Evolutionary conservation across 1,140 invertebrate species (phyloP), one percentile per base, ranked within the genome.

Genomic region (Cherax quadricarinatus): DNA sequence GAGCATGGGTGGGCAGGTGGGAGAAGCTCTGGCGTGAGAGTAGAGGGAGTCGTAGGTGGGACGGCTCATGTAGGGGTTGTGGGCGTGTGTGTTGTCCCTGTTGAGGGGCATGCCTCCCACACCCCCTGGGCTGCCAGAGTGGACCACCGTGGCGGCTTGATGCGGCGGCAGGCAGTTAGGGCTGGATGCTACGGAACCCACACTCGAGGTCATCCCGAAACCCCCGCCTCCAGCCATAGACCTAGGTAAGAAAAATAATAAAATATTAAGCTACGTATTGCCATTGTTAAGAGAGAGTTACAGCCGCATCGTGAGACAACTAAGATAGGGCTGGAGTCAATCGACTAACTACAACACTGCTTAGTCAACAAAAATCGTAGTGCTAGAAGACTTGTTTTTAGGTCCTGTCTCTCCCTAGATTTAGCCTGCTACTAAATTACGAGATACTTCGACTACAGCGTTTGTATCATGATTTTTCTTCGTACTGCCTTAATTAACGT

Each of bases 41-140:
- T 90, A 93, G 24, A 93, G 82, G 41, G 92, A 84, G 73, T 93
- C 92, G 75, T 93, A 93, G 18, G 88, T 62, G 30, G 92, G 79
- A 51, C 87, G 92, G 41, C 51, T 79, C 92, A 93, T 93, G 92
- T 93, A 93, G 7, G 80, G 90, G 85, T 91, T 91, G 92, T 93
- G 89, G 92, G 85, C 82, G 82, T 91, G 92, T 1, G 78, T 18
- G 62, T 87, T 78, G 84, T 91, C 90, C 24, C 90, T 66, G 51
- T 21, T 66, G 49, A 91, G 84, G 2, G 84, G 53, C 78, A 80
- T 78, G n/a, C 83, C 84, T 12, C 48, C 57, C 7, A 51, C 30
- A 48, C 12, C 49, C 30, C 30, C 30, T 18, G 66, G 51, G 49
- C 81, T 70, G 48, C 70, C 78, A 6, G 78, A 12, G 48, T 82